A percentile compares a stretch with the other conserved stretches of the same genome.
Evolutionary conservation across 2,113 vertebrate species (phyloP).

Genomic region (Protobothrops flavoviridis): DNA sequence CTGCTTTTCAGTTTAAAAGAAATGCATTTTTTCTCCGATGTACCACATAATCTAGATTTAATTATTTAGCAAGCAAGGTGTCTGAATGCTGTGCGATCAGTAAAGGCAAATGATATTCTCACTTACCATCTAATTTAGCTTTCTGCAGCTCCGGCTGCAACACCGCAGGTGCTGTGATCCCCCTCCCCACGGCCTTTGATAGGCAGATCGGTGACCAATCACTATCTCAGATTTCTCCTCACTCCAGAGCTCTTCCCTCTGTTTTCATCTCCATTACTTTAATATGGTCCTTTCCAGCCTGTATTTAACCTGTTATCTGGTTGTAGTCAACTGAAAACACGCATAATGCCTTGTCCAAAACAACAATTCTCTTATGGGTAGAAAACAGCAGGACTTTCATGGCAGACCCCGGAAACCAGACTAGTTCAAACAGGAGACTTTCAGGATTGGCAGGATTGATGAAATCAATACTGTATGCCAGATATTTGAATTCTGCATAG

Average conservation of each 20-base stretch:
- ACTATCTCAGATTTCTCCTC: constrained; percentile 2
- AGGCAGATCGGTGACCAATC: constrained; percentile 4
- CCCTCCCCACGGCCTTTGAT: neutral
- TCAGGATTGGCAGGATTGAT: neutral
- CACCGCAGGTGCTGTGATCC: neutral
- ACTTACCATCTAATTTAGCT: neutral
- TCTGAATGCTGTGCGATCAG: neutral
- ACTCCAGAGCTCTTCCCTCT: neutral
- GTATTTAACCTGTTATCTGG: neutral
- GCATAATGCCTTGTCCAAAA: neutral
- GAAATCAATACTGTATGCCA: neutral
- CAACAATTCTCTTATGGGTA: neutral
- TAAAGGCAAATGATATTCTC: constrained; percentile 20
- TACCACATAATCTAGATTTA: neutral
- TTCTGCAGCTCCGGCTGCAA: constrained; percentile 10
- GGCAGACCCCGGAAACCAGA: neutral
- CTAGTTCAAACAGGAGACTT: neutral
- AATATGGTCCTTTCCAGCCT: neutral
- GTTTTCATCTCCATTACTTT: neutral
- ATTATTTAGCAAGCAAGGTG: neutral
- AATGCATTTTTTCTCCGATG: neutral
- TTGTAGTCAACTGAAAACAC: neutral
- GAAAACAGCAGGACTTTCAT: neutral
- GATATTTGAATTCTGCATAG: neutral
- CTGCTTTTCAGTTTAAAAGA: neutral